Evolutionary conservation across 2,113 vertebrate species (phyloP).

Genomic region (Petroica traversi): DNA sequence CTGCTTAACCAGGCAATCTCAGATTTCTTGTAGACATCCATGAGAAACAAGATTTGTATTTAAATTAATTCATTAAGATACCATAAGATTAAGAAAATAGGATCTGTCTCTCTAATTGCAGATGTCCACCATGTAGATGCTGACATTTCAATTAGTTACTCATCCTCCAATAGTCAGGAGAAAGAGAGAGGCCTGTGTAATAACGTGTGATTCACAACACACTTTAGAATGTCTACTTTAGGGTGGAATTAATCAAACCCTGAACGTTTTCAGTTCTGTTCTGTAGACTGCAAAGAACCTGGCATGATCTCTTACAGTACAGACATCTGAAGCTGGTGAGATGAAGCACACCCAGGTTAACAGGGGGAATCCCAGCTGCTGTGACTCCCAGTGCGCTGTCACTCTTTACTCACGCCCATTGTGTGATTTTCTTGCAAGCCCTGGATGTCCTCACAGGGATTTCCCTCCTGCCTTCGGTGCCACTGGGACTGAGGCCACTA

Average conservation of each 20-base stretch:
- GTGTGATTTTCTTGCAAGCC: not conserved
- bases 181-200: not conserved
- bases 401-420: fast-evolving
- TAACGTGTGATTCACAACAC: not conserved
- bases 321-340: not conserved
- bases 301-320: fast-evolving
- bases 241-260: not conserved
- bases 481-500: not conserved
- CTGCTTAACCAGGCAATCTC: not conserved
- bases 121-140: not conserved
- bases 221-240: not conserved
- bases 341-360: not conserved
- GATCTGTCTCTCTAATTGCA: not conserved
- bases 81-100: not conserved
- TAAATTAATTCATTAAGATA: not conserved
- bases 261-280: not conserved
- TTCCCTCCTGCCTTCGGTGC: not conserved
- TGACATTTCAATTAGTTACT: not conserved
- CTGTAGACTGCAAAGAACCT: not conserved
- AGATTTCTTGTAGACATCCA: not conserved
- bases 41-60: not conserved
- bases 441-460: not conserved
- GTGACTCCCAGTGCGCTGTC: fast-evolving
- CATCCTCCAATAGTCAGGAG: not conserved
- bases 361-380: not conserved